Base-by-base conservation (phyloP, 1,140 invertebrate genomes). In the Zaprionus inermis region DNA sequence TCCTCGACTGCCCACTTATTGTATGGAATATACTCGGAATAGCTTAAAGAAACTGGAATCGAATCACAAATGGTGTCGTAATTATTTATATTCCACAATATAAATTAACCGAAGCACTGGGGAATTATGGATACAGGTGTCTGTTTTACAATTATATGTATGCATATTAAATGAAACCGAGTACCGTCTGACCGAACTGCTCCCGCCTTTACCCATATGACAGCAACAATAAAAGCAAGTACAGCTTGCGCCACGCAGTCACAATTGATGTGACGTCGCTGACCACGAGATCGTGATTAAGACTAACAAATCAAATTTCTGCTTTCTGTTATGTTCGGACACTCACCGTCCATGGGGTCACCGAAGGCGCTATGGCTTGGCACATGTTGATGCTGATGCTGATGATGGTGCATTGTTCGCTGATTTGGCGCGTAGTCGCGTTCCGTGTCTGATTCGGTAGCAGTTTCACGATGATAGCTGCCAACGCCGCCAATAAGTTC, bases 281-380 rank as follows among this genome's bases (percentile, higher is more conserved):
- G 61, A n/a, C 34, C 52, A 75, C 72, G 58, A 74, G 77, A 65
- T 79, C 71, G 51, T 69, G 41, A 55, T 60, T 59, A 77, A 84
- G 77, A 84, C 73, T 68, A 78, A 76, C 67, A 66, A 76, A 66
- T 52, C 49, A 76, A 41, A 52, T n/a, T n/a, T n/a, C n/a, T n/a
- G n/a, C n/a, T n/a, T n/a, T n/a, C n/a, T n/a, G n/a, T n/a, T n/a
- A n/a, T n/a, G 41, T 3, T 30, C 49, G 28, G 24, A 20, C 24
- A 83, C 84, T 92, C 73, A 92, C 91, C 90, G 52, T 92, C 91
- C 78, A 81, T 89, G 41, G 90, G 76, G 61, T 92, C 91, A 4
- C 90, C 91, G 72, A 92, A 92, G 58, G 91, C 91, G 75, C 78
- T 92, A 71, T 92, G 91, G 74, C 88, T 92, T 83, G 91, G 91